Evolutionary conservation across 1,140 invertebrate species (phyloP).

Genomic region (Macrosteles quadrilineatus): DNA sequence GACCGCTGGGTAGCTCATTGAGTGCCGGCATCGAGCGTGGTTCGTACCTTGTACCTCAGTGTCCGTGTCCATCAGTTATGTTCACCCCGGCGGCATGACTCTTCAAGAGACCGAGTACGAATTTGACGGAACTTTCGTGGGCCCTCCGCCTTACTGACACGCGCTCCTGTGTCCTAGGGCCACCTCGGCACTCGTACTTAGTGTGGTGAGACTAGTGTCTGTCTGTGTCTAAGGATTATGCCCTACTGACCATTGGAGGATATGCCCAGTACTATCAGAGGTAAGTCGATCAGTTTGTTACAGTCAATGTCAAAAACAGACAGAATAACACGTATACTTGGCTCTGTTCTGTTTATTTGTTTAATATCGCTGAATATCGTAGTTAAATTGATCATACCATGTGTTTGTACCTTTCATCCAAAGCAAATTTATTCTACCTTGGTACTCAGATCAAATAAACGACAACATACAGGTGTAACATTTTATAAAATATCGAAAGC

Average conservation of each 20-base stretch:
- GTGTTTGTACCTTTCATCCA: too few species aligned
- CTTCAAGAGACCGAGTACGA: constrained; percentile 26
- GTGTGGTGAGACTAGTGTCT: neutral
- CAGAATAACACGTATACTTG: too few species aligned
- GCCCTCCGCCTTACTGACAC: constrained; percentile 23
- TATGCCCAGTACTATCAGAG: constrained; percentile 35
- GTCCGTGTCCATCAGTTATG: neutral
- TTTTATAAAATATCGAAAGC: too few species aligned
- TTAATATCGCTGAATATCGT: too few species aligned
- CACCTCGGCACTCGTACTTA: neutral
- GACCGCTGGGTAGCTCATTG: neutral
- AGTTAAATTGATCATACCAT: too few species aligned
- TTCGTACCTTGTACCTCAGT: neutral
- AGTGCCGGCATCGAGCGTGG: neutral
- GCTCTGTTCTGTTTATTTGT: too few species aligned
- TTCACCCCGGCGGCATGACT: constrained; percentile 19
- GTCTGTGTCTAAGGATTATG: constrained; percentile 13
- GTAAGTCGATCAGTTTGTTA: constrained; percentile 21
- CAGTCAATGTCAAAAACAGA: too few species aligned
- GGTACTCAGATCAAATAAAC: too few species aligned
- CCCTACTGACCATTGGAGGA: constrained; percentile 7
- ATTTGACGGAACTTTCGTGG: constrained; percentile 34
- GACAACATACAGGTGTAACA: too few species aligned
- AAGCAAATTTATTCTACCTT: too few species aligned
- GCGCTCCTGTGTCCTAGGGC: neutral